phyloP scores from a whole-genome alignment of 2,888 invertebrate genomes.

The Platycheirus albimanus region DNA sequence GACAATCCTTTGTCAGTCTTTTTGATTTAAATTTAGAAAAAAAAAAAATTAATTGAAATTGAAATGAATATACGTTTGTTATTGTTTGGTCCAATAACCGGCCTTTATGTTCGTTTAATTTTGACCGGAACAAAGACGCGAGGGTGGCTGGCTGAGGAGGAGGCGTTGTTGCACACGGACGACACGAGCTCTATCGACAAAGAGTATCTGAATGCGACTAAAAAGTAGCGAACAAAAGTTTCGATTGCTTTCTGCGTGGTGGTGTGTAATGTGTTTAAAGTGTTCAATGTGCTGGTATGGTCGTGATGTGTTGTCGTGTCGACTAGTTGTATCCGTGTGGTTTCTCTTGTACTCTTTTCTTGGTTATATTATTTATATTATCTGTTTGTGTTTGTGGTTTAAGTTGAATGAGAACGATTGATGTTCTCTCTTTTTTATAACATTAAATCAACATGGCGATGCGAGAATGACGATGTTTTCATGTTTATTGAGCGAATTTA shows the following conservation, averaged over 20 bases:
- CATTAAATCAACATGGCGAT: constrained; percentile 20
- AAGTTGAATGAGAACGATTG: constrained; percentile 54
- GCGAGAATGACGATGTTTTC: constrained; percentile 43
- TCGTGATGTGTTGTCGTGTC: too few relatives aligned
- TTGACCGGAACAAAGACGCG: constrained; percentile 43
- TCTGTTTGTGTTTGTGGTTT: constrained; percentile 61
- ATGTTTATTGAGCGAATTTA: constrained; percentile 52
- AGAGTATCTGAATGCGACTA: constrained; percentile 74
- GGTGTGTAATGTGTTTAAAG: constrained; percentile 44
- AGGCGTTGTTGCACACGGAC: constrained; percentile 52
- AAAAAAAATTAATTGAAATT: too few relatives aligned
- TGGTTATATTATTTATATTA: constrained; percentile 41
- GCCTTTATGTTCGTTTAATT: constrained; percentile 34
- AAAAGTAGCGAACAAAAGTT: constrained; percentile 73
- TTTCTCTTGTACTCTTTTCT: constrained; percentile 40
- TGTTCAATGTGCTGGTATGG: not conserved
- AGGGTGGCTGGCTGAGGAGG: constrained; percentile 59
- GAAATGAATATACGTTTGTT: constrained; percentile 4
- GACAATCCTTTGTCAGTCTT: too few relatives aligned
- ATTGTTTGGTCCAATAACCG: constrained; percentile 66
- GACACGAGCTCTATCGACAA: constrained; percentile 68
- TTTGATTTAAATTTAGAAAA: too few relatives aligned
- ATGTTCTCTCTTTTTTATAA: constrained; percentile 59
- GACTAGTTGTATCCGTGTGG: not conserved
- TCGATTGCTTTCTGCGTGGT: constrained; percentile 68